Evolutionary conservation across 2,113 vertebrate genomes (phyloP).

Genomic region (Arothron firmamentum): DNA sequence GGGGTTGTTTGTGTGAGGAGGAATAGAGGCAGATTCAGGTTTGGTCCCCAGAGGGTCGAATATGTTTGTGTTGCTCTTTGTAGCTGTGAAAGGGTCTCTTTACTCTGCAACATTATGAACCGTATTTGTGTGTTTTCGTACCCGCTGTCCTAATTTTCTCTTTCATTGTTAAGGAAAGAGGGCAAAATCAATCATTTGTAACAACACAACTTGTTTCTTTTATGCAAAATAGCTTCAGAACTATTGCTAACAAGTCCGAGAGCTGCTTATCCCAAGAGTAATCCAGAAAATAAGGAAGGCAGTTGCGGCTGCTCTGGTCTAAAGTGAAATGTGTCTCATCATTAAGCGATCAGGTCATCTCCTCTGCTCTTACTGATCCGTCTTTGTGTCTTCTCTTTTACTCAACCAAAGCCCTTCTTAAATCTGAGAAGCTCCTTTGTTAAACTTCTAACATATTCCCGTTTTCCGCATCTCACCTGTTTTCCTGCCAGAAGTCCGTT

Average conservation of each 20-base stretch:
- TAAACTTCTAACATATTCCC: slow-evolving; percentile 17
- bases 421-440: slow-evolving; percentile 17
- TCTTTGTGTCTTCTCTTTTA: slow-evolving; percentile 19
- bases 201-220: background rate
- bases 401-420: slow-evolving; percentile 26
- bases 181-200: slow-evolving; percentile 45
- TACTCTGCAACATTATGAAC: slow-evolving; percentile 56
- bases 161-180: slow-evolving; percentile 23
- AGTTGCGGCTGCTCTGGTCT: slow-evolving; percentile 18
- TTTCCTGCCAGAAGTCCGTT: slow-evolving; percentile 73
- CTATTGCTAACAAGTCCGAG: slow-evolving; percentile 16
- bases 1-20: slow-evolving; percentile 28
- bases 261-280: background rate
- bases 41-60: slow-evolving; percentile 64
- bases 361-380: slow-evolving; percentile 19
- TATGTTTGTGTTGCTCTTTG: slow-evolving; percentile 67
- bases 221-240: background rate
- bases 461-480: slow-evolving; percentile 81
- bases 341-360: slow-evolving; percentile 30
- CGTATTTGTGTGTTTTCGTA: slow-evolving; percentile 50
- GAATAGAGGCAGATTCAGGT: slow-evolving; percentile 73
- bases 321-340: slow-evolving; percentile 33
- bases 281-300: slow-evolving; percentile 25
- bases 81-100: slow-evolving; percentile 55
- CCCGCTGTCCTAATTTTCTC: slow-evolving; percentile 37